Conservation (phyloP, 2,113 vertebrate species). For the Onychostoma macrolepis region DNA sequence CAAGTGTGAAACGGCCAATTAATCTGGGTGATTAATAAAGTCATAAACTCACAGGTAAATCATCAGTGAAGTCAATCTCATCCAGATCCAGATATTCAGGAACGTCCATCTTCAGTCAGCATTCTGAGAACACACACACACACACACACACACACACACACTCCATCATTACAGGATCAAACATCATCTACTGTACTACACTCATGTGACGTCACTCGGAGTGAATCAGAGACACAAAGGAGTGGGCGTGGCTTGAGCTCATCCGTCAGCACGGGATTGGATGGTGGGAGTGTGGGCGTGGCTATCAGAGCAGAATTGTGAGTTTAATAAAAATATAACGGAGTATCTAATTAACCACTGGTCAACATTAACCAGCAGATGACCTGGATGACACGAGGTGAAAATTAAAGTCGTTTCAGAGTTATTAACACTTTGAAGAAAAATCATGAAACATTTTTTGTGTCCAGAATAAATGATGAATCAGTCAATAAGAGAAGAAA, state of each 20-base stretch:
- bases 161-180: not conserved
- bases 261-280: not conserved
- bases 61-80: conserved; percentile 98
- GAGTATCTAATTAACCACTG: not conserved
- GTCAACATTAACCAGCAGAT: not conserved
- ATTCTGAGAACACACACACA: conserved; percentile 75
- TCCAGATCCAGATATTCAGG: conserved; percentile 99
- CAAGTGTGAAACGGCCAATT: no score
- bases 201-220: not conserved
- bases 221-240: not conserved
- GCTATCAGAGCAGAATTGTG: not conserved
- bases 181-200: not conserved
- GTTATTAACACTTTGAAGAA: not conserved
- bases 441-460: not conserved
- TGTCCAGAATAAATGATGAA: not conserved
- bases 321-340: not conserved
- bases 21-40: not conserved
- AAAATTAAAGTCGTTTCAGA: not conserved
- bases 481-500: not conserved
- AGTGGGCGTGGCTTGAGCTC: not conserved
- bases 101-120: conserved; percentile 93
- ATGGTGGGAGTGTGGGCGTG: not conserved
- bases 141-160: not conserved
- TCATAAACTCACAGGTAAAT: conserved; percentile 85
- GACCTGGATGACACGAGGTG: not conserved